Evolutionary conservation across 2,888 invertebrate genomes (phyloP), one percentile per base, ranked within the genome.

Genomic region (Tryphoninae sp.): DNA sequence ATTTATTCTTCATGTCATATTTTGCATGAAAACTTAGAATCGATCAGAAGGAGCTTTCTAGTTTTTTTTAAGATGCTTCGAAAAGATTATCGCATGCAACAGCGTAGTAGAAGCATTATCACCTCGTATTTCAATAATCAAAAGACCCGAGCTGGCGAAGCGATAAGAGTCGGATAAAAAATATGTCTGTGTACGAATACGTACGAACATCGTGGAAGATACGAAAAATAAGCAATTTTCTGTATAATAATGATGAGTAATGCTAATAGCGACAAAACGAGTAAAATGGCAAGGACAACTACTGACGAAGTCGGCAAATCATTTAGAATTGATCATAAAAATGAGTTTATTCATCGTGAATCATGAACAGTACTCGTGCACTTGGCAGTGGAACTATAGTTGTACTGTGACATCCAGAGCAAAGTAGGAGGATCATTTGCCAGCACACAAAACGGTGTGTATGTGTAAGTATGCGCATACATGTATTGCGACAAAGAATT

Each of bases 361-460:
- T 81, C 74, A 78, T 64, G 23, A 7, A 67, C 58, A 19, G 16
- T 11, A 33, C 49, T 61, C 51, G 49, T 53, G 49, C 8, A 58
- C 22, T 59, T 65, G 51, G 59, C 64, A 51, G 53, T 72, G 22
- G 42, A 49, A 51, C 49, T 45, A 49, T 76, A 81, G 78, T 81
- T 77, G n/a, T 45, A 69, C 64, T 45, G 61, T 76, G 79, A 72
- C 74, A 81, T 26, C 40, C 26, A 33, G 33, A 67, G 45, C 9
- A 68, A 67, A 53, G 76, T 67, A 67, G 61, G 64, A 73, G 74
- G 68, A 78, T 81, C 74, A 77, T 74, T 81, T 71, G 74, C 71
- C 55, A 59, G 58, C 61, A 33, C 26, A 51, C 33, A 58, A 13
- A 26, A 19, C 58, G 68, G 72, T 64, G 73, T 59, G 59, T 67